Conservation (phyloP, 2,888 invertebrate genomes). For the Ectemnius lituratus region DNA sequence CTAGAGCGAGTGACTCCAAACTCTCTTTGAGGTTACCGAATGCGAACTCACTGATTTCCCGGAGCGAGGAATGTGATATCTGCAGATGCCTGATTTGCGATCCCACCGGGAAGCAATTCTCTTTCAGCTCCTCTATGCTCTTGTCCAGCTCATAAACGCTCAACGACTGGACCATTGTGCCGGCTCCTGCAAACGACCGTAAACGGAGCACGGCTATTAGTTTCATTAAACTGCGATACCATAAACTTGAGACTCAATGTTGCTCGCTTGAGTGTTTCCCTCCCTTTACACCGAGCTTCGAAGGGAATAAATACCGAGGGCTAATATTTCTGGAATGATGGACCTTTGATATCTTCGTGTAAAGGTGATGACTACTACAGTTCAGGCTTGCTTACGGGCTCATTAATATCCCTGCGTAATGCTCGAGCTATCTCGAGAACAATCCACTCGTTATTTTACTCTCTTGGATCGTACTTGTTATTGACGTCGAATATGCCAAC, state of each 20-base stretch:
- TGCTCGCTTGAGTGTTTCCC: conserved; percentile 18
- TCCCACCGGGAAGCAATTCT: conserved; percentile 77
- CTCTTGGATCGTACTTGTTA: no score
- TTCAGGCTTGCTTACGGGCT: no score
- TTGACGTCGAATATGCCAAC: no score
- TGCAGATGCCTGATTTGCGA: conserved; percentile 79
- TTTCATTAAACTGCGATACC: conserved; percentile 42
- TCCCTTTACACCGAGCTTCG: conserved; percentile 36
- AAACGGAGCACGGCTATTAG: conserved; percentile 41
- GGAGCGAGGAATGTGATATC: conserved; percentile 83
- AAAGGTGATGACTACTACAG: no score
- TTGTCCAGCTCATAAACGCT: conserved; percentile 80
- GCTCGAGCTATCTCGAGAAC: no score
- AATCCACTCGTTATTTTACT: no score
- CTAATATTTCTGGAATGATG: background rate
- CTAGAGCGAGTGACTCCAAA: conserved; percentile 88
- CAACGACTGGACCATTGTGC: conserved; percentile 79
- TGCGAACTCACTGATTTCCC: conserved; percentile 85
- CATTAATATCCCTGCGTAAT: no score
- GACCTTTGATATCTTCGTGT: no score
- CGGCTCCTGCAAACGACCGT: conserved; percentile 65
- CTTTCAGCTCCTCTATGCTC: conserved; percentile 77
- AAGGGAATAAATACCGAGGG: conserved; percentile 16
- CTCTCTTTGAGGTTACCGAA: conserved; percentile 85
- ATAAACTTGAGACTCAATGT: conserved; percentile 32